Percentiles rank a stretch among this genome's conserved stretches.
Conservation (phyloP, 2,113 vertebrate species). For the Gymnarchus niloticus region DNA sequence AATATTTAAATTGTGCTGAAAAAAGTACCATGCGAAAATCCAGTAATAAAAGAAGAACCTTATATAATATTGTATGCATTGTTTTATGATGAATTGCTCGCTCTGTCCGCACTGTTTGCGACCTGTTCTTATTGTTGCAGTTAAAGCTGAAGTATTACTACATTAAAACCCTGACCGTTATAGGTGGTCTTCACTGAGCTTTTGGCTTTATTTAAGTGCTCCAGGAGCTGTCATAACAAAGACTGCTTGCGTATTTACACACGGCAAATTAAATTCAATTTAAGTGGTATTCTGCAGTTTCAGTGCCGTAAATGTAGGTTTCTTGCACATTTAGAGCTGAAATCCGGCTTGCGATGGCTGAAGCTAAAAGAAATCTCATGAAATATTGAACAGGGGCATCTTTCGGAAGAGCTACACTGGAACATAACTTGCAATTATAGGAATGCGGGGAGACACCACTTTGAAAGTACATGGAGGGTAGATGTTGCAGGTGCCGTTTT, state of each 20-base stretch:
- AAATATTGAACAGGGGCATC: constrained; percentile 9
- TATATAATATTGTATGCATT: background rate
- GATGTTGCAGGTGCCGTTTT: background rate
- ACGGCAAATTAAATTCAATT: background rate
- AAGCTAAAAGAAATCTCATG: constrained; percentile 6
- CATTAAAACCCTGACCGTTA: background rate
- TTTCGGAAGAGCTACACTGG: background rate
- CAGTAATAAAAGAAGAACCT: background rate
- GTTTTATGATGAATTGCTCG: background rate
- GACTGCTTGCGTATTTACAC: background rate
- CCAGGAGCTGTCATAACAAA: background rate
- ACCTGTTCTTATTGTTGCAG: background rate
- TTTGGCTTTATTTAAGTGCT: background rate
- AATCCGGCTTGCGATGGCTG: background rate
- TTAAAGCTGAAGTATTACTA: background rate
- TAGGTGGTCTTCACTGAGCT: background rate
- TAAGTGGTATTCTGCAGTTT: background rate
- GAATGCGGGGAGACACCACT: background rate
- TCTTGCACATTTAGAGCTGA: background rate
- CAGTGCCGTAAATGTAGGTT: background rate
- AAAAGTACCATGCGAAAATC: background rate
- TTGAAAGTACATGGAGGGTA: background rate
- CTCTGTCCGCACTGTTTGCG: background rate
- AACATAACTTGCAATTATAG: constrained; percentile 4
- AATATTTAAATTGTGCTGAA: constrained; percentile 4